Conservation (phyloP, 2,888 invertebrate genomes). For the Minunthozetes semirufus region DNA sequence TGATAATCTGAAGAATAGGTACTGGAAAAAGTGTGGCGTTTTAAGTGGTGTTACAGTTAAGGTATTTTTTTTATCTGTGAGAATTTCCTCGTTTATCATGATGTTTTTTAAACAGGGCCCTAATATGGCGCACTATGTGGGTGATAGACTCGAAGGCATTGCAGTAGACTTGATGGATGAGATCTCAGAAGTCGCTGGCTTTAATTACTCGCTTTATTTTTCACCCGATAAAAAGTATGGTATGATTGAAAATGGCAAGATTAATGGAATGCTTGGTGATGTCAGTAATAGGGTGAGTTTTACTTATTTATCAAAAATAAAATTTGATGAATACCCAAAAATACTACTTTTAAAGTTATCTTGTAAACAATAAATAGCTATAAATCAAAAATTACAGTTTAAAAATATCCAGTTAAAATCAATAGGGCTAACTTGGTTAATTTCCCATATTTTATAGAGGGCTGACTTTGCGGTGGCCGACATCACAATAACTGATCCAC, state of each 20-base stretch:
- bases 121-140: slow-evolving; percentile 23
- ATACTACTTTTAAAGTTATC: no score
- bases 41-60: no score
- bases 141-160: slow-evolving; percentile 30
- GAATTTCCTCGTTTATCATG: no score
- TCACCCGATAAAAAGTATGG: slow-evolving; percentile 34
- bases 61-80: no score
- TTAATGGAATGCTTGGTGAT: slow-evolving; percentile 36
- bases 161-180: slow-evolving; percentile 29
- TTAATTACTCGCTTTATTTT: slow-evolving; percentile 31
- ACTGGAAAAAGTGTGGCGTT: slow-evolving; percentile 25
- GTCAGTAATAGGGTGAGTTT: slow-evolving; percentile 24
- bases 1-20: background rate
- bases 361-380: no score
- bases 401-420: no score
- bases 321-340: no score
- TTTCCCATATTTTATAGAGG: no score
- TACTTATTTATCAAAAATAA: no score
- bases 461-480: slow-evolving; percentile 35
- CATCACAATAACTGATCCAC: slow-evolving; percentile 29
- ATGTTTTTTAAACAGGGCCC: slow-evolving; percentile 13
- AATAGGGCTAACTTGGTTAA: no score
- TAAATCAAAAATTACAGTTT: no score
- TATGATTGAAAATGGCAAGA: background rate
- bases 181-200: slow-evolving; percentile 14